Evolutionary conservation across 2,113 vertebrate genomes (phyloP), one percentile per base, ranked within the genome.

Genomic region (Melierax canorus): DNA sequence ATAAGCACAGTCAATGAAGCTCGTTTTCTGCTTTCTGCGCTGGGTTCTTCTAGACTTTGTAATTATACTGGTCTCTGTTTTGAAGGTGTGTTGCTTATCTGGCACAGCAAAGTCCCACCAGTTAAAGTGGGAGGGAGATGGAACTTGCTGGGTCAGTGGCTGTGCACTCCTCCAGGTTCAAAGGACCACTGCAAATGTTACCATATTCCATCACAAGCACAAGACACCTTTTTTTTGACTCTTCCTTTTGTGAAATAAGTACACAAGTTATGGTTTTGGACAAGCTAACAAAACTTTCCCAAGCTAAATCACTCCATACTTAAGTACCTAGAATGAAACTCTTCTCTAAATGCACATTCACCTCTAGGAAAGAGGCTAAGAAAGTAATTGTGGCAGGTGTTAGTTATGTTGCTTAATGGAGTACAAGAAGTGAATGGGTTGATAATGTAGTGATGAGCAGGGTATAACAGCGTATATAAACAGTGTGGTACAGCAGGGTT

Each of bases 181-280:
- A 41, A 41, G 43, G 80, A 74, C 32, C 34, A 5, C 67, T 59
- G 77, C 46, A 38, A 29, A 50, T 24, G 20, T 41, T 58, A 34
- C 22, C 66, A 46, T 9, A 14, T 75, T 64, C 45, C 39, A 51
- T 9, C 7, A 1, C 45, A 84, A 84, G 32, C 63, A 46, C 15
- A 41, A n/a, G 53, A n/a, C 13, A 4, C 0, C 0, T 2, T 27
- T n/a, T 58, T 77, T 75, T 58, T 68, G 32, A 43, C 38, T 75
- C 69, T 76, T 30, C 10, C 20, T 84, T 80, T 80, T 66, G 63
- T 74, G 36, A 72, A 72, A 73, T 45, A 72, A 88, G 86, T 34
- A 13, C 19, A 17, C 16, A 72, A 32, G 20, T 68, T 79, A 2
- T 6, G 16, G 12, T 27, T 84, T 62, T 39, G 18, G 45, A 51